Percentiles rank a stretch among this genome's conserved stretches.
These are phyloP conservation scores for Vipera ursinii DNA, from an alignment of 2,797 vertebrate species.

Conservation along the genomic window DNA sequence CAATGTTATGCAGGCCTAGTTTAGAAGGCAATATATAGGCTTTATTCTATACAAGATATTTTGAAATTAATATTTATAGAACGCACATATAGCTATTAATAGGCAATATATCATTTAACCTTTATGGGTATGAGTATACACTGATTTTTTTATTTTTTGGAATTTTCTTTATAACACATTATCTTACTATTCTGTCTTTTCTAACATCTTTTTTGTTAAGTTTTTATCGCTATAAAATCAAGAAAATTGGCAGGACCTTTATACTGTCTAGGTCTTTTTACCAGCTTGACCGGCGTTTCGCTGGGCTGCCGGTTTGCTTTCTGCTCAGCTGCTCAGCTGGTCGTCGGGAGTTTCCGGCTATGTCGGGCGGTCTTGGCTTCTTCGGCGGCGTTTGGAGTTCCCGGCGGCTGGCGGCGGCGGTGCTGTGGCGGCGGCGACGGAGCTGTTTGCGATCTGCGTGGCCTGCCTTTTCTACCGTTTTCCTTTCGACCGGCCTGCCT, in stretches of 20 bases:
- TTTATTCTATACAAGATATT: background rate
- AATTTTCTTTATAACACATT: background rate
- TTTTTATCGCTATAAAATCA: background rate
- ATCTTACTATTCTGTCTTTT: background rate
- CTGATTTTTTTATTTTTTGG: background rate
- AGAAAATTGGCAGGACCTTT: background rate
- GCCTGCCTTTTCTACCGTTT: no score
- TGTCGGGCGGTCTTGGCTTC: no score
- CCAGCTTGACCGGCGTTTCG: no score
- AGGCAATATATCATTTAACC: background rate
- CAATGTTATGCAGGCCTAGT: background rate
- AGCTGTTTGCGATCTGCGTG: no score
- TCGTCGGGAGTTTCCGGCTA: no score
- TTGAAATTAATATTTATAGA: background rate
- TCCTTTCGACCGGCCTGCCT: no score
- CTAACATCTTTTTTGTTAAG: background rate
- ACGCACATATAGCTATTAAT: background rate
- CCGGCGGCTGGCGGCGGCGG: no score
- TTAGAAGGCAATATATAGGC: background rate
- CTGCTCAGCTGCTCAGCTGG: no score
- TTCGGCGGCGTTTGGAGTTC: no score
- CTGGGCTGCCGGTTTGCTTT: no score
- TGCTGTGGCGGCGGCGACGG: no score
- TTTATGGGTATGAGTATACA: background rate
- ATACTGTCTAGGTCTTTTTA: no score